Conservation (phyloP, 2,888 invertebrate genomes). For the Thera obeliscata region DNA sequence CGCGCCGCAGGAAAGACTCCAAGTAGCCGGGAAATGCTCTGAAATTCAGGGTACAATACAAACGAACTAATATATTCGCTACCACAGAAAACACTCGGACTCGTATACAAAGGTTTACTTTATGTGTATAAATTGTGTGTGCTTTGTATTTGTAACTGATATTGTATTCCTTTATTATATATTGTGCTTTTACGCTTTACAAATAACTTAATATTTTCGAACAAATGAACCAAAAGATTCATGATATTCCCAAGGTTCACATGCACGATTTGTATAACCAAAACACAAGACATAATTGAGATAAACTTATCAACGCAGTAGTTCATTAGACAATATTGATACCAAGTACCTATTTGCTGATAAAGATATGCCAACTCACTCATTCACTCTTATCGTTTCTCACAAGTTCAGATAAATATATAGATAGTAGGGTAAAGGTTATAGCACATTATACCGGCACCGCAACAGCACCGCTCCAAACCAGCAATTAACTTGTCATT, state of each 20-base stretch:
- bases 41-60: constrained; percentile 58
- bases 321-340: constrained; percentile 15
- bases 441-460: too few species aligned
- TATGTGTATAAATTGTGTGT: constrained; percentile 24
- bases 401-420: constrained; percentile 34
- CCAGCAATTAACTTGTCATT: too few species aligned
- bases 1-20: constrained; percentile 58
- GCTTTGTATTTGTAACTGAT: constrained; percentile 10
- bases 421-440: constrained; percentile 45
- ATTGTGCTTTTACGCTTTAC: too few species aligned
- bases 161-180: neutral
- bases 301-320: neutral
- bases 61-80: constrained; percentile 40
- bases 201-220: too few species aligned
- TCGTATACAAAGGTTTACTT: constrained; percentile 28
- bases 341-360: constrained; percentile 48
- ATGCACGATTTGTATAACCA: too few species aligned
- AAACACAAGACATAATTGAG: neutral
- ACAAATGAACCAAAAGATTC: too few species aligned
- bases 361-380: constrained; percentile 42
- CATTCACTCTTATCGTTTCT: constrained; percentile 48
- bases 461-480: too few species aligned
- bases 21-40: constrained; percentile 51
- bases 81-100: constrained; percentile 33
- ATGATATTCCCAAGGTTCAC: too few species aligned